Base-by-base conservation (phyloP, 2,113 vertebrate genomes). In the Stegastes partitus region DNA sequence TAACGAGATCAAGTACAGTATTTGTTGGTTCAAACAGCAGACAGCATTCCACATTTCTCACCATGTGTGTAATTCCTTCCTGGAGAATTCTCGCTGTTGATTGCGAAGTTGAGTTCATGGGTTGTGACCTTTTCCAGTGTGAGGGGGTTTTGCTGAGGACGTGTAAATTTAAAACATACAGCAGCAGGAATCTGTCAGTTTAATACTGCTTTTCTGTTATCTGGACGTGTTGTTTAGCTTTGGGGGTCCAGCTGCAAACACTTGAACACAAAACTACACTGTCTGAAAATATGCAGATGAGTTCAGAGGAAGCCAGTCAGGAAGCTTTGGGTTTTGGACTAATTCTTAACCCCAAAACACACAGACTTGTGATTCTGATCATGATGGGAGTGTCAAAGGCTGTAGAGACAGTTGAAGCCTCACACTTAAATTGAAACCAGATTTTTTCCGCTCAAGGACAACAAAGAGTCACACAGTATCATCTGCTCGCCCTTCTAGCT, bases 21-120 rank as follows among this genome's bases (percentile, higher is more conserved):
- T 89, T 72, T 80, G 74, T 79, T 28, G 26, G 81, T 68, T 90
- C 54, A 81, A 64, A 62, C 72, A 57, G 56, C 54, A 63, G 74
- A 54, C 62, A 37, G 34, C 76, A 69, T 86, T 90, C 79, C 83
- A 81, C 89, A 83, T 89, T 88, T 80, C 85, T 86, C 68, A 28
- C 61, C 76, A 23, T 78, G 87, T 74, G 73, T 72, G 89, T 81
- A 82, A 84, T 49, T 66, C 89, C 90, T 87, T 91, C 89, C 73
- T 83, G 55, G 56, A 83, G 68, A 81, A 84, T 65, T 88, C 77
- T 75, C 18, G 19, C 87, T 85, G 80, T 87, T 87, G 70, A 87
- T 90, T 91, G 84, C 72, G 45, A 81, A 76, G 80, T 71, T 66
- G 71, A 86, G 65, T 61, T 84, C 67, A 70, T 55, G 22, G 69